Conservation (phyloP, 2,113 vertebrate species). For the Cebus imitator region DNA sequence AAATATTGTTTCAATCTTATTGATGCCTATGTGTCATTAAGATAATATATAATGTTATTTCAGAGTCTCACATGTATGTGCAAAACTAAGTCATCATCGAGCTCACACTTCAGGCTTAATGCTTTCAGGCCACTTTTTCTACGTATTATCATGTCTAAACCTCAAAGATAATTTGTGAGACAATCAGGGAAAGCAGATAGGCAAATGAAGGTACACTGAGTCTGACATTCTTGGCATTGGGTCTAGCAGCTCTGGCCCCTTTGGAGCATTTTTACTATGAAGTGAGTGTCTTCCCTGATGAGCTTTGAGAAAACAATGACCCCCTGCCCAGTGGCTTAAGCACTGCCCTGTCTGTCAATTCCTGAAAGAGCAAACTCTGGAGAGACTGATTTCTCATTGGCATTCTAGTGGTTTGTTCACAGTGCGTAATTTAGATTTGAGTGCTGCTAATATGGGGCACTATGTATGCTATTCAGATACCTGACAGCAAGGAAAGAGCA, state of each 20-base stretch:
- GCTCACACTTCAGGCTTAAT: neutral
- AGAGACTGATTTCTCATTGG: neutral
- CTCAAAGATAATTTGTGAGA: neutral
- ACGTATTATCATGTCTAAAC: neutral
- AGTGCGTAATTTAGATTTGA: neutral
- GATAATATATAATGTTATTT: neutral
- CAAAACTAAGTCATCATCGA: neutral
- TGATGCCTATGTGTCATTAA: neutral
- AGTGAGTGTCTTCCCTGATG: neutral
- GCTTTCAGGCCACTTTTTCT: neutral
- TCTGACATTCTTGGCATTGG: neutral
- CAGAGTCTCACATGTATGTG: neutral
- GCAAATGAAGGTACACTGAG: rapidly evolving
- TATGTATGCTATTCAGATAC: neutral
- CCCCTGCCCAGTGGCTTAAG: neutral
- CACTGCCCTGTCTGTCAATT: neutral
- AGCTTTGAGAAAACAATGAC: neutral
- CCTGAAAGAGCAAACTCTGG: neutral
- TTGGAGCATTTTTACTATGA: neutral
- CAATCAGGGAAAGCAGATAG: neutral
- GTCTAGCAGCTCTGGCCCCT: neutral
- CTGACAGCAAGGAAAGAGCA: neutral
- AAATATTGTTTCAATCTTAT: neutral
- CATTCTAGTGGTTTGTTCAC: neutral
- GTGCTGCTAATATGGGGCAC: neutral